Evolutionary conservation across 1,140 invertebrate genomes (phyloP).

Genomic region (Parapsyche elsis): DNA sequence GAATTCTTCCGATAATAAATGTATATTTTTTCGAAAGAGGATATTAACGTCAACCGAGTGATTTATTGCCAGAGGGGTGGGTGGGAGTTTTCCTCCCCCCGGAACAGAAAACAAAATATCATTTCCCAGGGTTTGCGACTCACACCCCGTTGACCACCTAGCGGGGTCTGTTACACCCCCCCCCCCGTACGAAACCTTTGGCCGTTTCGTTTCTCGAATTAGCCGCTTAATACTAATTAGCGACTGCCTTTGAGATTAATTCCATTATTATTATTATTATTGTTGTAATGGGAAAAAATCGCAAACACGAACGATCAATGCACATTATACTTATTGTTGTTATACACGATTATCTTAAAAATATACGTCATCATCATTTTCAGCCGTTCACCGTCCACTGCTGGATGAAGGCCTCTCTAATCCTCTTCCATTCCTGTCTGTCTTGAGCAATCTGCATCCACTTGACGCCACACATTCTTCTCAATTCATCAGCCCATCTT

Average conservation of each 20-base stretch:
- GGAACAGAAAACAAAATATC: constrained; percentile 49
- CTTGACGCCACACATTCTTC: too few relatives aligned
- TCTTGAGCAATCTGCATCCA: too few relatives aligned
- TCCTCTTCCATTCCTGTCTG: too few relatives aligned
- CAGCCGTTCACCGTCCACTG: too few relatives aligned
- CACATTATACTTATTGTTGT: not conserved
- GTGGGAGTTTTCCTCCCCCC: not conserved
- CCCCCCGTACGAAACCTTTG: not conserved
- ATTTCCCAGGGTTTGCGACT: constrained; percentile 33
- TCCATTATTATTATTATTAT: not conserved
- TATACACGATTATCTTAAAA: not conserved
- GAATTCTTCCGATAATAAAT: constrained; percentile 46
- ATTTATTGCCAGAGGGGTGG: constrained; percentile 34
- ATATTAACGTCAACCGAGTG: constrained; percentile 49
- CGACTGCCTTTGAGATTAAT: not conserved
- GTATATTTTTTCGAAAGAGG: constrained; percentile 42
- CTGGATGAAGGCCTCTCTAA: too few relatives aligned
- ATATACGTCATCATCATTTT: too few relatives aligned
- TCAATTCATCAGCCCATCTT: too few relatives aligned
- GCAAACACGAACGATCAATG: not conserved
- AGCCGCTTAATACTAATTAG: constrained; percentile 16
- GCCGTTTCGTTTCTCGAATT: not conserved
- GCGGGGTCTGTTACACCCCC: not conserved
- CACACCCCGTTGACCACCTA: not conserved
- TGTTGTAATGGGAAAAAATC: not conserved